A percentile compares a stretch with the other conserved stretches of the same genome.
These are phyloP conservation scores for Podarcis cretensis DNA, from an alignment of 2,113 vertebrate species.

Conservation along the genomic window DNA sequence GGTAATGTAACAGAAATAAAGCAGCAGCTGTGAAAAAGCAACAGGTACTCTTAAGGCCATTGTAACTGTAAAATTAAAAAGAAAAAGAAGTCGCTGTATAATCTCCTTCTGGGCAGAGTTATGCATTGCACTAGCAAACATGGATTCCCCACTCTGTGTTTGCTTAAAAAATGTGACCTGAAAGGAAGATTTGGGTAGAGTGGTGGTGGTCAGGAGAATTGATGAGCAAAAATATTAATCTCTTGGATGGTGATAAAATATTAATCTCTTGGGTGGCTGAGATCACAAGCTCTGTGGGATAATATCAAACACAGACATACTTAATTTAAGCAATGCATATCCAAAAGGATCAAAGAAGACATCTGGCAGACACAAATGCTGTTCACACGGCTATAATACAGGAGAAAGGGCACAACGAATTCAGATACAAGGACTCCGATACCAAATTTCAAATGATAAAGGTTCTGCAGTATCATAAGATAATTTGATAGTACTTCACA, in stretches of 20 bases:
- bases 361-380: too few species aligned
- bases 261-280: neutral
- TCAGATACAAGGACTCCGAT: neutral
- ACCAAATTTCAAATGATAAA: neutral
- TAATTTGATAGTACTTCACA: neutral
- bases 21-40: conserved; percentile 8
- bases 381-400: neutral
- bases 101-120: neutral
- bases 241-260: neutral
- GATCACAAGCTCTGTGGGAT: neutral
- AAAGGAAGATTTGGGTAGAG: neutral
- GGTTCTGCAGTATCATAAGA: neutral
- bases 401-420: neutral
- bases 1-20: neutral
- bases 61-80: neutral
- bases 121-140: neutral
- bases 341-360: neutral
- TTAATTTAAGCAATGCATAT: neutral
- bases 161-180: neutral
- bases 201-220: neutral
- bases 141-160: neutral
- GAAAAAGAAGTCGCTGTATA: neutral
- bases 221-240: neutral
- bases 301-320: neutral
- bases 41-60: neutral